Evolutionary conservation across 2,888 invertebrate species (phyloP), one percentile per base, ranked within the genome.

Genomic region (Hylaea fasciaria): DNA sequence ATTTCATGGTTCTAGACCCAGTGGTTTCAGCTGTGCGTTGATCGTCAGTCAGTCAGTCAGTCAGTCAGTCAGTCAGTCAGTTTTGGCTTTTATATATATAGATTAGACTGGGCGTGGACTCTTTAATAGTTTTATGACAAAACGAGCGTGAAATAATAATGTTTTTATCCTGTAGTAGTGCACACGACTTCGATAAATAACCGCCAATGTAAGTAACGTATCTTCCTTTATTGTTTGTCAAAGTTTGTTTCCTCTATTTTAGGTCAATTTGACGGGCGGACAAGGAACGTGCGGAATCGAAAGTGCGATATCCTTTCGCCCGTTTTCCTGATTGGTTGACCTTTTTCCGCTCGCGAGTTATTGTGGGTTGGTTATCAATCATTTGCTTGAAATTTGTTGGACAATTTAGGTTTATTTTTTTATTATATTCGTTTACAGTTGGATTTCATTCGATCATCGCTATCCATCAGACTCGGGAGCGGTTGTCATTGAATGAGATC

Each of bases 261-360:
- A 37, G 55, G 57, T 59, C 63, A 57, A 65, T 68, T 63, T 63
- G 67, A 54, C 60, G 56, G 32, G 44, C 16, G 49, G 35, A 43
- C 48, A 62, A 53, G 64, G 57, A 57, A 46, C 56, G 60, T 55
- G 50, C 55, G 56, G 54, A 61, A 57, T 51, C 61, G 48, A 52
- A 56, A 40, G 40, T 44, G 52, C 35, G 58, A 51, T 51, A 56
- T 65, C 56, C 54, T 63, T 62, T 63, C 57, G 44, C 51, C 55
- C 58, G 45, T 56, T 63, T 49, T 59, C 61, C 53, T 53, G 63
- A 57, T 63, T 64, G 56, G 48, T 40, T 40, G 50, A 11, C 43
- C 53, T 57, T 62, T 54, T 53, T 43, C 29, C 46, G 14, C 12
- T 9, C 41, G 46, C 41, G 41, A 37, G 41, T 55, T 65, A 57